Conservation (phyloP, 1,140 invertebrate species). For the Sesamia nonagrioides region DNA sequence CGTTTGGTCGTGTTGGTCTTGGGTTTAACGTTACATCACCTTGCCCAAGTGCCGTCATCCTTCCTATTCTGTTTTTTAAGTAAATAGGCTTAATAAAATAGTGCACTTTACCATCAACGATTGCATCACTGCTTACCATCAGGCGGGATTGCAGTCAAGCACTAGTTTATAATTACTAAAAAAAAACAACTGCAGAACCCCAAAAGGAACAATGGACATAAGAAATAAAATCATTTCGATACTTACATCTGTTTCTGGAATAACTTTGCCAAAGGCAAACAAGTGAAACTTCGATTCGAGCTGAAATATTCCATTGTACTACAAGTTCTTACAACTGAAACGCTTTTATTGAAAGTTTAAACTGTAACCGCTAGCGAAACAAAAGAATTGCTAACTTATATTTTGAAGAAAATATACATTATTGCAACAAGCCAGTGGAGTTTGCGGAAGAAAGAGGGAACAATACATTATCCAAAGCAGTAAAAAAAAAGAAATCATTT, state of each 20-base stretch:
- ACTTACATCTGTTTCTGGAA: neutral
- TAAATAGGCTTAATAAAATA: no score
- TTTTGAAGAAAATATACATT: neutral
- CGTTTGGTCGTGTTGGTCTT: no score
- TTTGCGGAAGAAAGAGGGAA: no score
- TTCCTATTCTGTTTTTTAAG: no score
- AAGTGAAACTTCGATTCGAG: neutral
- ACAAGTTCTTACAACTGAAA: neutral
- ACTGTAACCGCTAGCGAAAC: neutral
- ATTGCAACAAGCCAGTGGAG: neutral
- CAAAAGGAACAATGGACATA: neutral
- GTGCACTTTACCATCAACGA: no score
- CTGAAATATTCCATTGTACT: slow-evolving; percentile 7
- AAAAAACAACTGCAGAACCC: neutral
- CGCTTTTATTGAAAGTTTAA: slow-evolving; percentile 9
- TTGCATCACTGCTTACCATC: no score
- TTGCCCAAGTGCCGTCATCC: no score
- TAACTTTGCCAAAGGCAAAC: neutral
- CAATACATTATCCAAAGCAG: no score
- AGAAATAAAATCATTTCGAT: neutral
- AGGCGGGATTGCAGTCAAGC: no score
- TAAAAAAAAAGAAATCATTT: no score
- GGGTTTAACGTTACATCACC: no score
- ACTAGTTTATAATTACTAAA: no score
- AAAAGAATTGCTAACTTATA: slow-evolving; percentile 5